These are phyloP conservation scores for Passerculus sandwichensis DNA, from an alignment of 2,797 vertebrate species.

Conservation along the genomic window DNA sequence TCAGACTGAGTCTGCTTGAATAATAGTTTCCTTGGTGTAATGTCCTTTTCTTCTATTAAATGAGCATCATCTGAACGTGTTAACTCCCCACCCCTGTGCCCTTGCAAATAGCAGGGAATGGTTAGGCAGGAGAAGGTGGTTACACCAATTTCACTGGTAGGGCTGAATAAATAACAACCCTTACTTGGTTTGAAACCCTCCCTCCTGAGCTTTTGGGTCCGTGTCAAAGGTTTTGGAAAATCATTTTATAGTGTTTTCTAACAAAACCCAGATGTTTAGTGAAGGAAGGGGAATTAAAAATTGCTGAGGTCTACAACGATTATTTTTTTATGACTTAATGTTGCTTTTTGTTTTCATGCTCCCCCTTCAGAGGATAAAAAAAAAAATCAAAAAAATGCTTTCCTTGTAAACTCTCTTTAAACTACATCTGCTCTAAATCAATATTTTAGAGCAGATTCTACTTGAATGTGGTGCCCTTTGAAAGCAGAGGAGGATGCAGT, in stretches of 20 bases:
- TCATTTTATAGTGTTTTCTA: constrained; percentile 22
- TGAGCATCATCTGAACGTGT: background rate
- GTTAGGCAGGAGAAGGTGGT: background rate
- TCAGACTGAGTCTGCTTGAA: background rate
- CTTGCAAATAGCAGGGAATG: background rate
- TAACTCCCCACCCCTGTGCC: background rate
- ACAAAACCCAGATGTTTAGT: constrained; percentile 43
- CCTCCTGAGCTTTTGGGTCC: background rate
- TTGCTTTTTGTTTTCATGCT: constrained; percentile 24
- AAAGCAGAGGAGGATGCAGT: background rate
- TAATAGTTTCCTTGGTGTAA: background rate
- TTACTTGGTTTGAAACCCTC: background rate
- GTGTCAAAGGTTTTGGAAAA: constrained; percentile 49
- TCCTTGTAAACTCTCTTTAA: constrained; percentile 9
- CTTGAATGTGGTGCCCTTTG: background rate
- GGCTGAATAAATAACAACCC: background rate
- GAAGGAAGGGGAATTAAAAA: constrained; percentile 20
- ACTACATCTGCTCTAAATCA: constrained; percentile 37
- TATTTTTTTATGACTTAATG: constrained; percentile 30
- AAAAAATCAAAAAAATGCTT: constrained; percentile 5
- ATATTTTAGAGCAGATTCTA: background rate
- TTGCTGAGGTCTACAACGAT: constrained; percentile 23
- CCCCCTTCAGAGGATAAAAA: constrained; percentile 1
- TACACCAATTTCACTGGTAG: background rate
- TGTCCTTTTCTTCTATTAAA: background rate